Evolutionary conservation across 2,797 vertebrate genomes (phyloP).

Genomic region (Meriones psammophilus): DNA sequence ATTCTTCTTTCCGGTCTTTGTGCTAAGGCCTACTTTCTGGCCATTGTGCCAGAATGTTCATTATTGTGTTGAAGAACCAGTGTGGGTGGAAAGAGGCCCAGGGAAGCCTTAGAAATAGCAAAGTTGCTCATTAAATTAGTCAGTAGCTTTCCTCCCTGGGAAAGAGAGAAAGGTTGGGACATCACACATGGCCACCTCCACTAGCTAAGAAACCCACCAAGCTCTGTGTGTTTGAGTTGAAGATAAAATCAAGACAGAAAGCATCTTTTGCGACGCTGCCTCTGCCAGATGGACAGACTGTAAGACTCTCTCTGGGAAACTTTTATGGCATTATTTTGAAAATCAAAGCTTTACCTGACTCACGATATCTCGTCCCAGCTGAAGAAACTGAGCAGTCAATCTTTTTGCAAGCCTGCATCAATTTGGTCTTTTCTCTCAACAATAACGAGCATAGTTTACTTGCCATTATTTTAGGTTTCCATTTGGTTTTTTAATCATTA

Average conservation of each 20-base stretch:
- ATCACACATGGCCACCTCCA: background rate
- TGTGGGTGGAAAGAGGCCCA: constrained; percentile 16
- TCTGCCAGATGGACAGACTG: background rate
- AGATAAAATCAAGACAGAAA: constrained; percentile 11
- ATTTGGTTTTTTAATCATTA: constrained; percentile 19
- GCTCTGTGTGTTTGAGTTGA: background rate
- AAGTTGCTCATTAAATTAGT: constrained; percentile 55
- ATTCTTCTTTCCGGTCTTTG: background rate
- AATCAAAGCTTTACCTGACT: constrained; percentile 24
- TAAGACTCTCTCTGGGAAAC: constrained; percentile 3
- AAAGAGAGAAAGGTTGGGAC: constrained; percentile 44
- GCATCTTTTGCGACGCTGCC: constrained; percentile 32
- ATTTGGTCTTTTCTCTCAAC: constrained; percentile 13
- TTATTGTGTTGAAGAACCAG: background rate
- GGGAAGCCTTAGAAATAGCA: background rate
- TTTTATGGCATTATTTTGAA: constrained; percentile 59
- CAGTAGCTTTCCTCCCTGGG: background rate
- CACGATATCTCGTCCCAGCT: background rate
- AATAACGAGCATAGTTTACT: background rate
- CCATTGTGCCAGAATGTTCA: background rate
- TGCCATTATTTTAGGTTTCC: background rate
- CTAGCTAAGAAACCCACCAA: background rate
- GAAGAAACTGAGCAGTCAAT: background rate
- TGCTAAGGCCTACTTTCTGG: background rate
- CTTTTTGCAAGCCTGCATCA: background rate